Conservation (phyloP, 2,113 vertebrate species). For the Pseudolaguvia tuberculata region DNA sequence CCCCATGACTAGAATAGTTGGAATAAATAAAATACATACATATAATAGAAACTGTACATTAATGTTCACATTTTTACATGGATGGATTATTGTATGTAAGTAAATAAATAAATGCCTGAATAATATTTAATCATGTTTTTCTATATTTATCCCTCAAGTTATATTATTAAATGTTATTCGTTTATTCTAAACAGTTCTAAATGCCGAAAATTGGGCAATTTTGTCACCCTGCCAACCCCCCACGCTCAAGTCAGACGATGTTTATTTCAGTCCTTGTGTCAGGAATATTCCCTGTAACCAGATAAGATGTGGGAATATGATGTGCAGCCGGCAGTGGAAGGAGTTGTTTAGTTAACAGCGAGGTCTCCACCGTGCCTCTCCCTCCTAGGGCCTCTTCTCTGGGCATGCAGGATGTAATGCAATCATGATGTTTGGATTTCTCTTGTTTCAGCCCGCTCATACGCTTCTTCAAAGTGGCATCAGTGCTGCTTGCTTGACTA, state of each 20-base stretch:
- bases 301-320: conserved; percentile 42
- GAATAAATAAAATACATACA: too few species aligned
- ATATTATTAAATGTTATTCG: too few species aligned
- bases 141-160: too few species aligned
- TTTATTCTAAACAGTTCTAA: too few species aligned
- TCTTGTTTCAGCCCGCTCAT: conserved; percentile 17
- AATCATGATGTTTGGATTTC: conserved; percentile 33
- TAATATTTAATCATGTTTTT: too few species aligned
- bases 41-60: too few species aligned
- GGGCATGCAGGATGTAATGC: conserved; percentile 36
- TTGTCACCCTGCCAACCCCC: background rate
- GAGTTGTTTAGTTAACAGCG: conserved; percentile 24
- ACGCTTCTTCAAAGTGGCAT: background rate
- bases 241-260: background rate
- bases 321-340: conserved; percentile 10
- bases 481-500: conserved; percentile 2
- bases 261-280: conserved; percentile 1
- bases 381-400: conserved; percentile 21
- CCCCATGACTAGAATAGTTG: too few species aligned
- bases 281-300: background rate
- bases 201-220: background rate
- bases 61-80: too few species aligned
- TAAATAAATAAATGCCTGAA: too few species aligned
- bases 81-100: too few species aligned
- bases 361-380: conserved; percentile 1